These are phyloP conservation scores for Pelochelys cantorii DNA, from an alignment of 2,797 vertebrate species.

Conservation along the genomic window DNA sequence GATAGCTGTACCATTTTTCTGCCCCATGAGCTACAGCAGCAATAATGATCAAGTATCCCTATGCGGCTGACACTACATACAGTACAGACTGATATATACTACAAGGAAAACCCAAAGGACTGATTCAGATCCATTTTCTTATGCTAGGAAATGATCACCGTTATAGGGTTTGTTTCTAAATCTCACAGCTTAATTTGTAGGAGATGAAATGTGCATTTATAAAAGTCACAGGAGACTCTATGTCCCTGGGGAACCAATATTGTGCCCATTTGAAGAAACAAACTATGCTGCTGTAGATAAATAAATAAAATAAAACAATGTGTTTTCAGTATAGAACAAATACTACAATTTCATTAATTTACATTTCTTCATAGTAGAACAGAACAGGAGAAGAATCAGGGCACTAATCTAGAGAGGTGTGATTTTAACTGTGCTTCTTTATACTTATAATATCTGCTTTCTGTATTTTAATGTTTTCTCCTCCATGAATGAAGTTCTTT, in stretches of 20 bases:
- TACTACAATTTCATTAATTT: constrained; percentile 13
- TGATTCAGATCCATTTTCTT: background rate
- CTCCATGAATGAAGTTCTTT: constrained; percentile 8
- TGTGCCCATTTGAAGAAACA: background rate
- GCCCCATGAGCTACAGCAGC: background rate
- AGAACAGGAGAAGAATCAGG: background rate
- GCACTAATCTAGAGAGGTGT: background rate
- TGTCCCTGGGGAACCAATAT: background rate
- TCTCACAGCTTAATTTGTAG: background rate
- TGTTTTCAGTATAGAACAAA: background rate
- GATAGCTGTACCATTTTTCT: background rate
- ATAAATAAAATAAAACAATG: background rate
- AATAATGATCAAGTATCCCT: constrained; percentile 7
- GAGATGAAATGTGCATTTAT: background rate
- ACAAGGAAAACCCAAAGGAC: constrained; percentile 9
- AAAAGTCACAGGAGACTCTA: background rate
- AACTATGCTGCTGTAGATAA: background rate
- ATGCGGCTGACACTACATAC: background rate
- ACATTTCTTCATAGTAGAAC: background rate
- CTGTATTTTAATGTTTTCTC: background rate
- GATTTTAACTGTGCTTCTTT: constrained; percentile 13
- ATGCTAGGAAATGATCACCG: background rate
- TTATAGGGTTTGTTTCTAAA: background rate
- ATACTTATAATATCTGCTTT: background rate
- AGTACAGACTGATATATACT: background rate